Conservation (phyloP, 2,888 invertebrate species). For the Asteroscopus sphinx region DNA sequence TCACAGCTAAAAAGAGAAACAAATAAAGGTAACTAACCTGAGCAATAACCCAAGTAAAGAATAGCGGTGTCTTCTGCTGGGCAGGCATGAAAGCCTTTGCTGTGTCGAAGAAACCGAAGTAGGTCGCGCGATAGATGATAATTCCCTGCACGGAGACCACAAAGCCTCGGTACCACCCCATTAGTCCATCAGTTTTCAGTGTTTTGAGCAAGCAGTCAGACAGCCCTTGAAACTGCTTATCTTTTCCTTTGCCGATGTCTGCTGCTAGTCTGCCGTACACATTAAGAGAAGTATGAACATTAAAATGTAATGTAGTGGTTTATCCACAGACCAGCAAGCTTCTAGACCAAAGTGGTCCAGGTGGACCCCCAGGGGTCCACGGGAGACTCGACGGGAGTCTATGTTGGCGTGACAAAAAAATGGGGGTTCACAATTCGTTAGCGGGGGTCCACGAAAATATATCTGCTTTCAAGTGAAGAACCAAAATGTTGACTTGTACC, state of each 20-base stretch:
- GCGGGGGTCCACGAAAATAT: too few species aligned
- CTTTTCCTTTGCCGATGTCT: slow-evolving; percentile 95
- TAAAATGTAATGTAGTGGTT: background rate
- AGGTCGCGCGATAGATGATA: slow-evolving; percentile 98
- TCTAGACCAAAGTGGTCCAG: too few species aligned
- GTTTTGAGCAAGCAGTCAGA: slow-evolving; percentile 96
- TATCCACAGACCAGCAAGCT: too few species aligned
- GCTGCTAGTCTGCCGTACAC: slow-evolving; percentile 86
- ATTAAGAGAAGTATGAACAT: background rate
- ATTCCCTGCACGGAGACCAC: slow-evolving; percentile 98
- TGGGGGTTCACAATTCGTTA: too few species aligned
- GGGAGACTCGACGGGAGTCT: too few species aligned
- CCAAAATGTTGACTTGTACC: too few species aligned
- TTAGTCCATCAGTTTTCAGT: slow-evolving; percentile 94
- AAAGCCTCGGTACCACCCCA: slow-evolving; percentile 97
- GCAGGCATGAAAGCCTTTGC: slow-evolving; percentile 97
- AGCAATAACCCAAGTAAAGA: slow-evolving; percentile 97
- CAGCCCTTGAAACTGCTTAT: slow-evolving; percentile 92
- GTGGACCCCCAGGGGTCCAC: too few species aligned
- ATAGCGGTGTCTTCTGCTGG: slow-evolving; percentile 96
- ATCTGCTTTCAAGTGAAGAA: too few species aligned
- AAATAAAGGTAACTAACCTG: slow-evolving; percentile 83
- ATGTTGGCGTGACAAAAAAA: too few species aligned
- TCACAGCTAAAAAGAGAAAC: background rate
- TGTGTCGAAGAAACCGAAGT: slow-evolving; percentile 98